Evolutionary conservation across 2,797 vertebrate species (phyloP).

Genomic region (Mareca penelope): DNA sequence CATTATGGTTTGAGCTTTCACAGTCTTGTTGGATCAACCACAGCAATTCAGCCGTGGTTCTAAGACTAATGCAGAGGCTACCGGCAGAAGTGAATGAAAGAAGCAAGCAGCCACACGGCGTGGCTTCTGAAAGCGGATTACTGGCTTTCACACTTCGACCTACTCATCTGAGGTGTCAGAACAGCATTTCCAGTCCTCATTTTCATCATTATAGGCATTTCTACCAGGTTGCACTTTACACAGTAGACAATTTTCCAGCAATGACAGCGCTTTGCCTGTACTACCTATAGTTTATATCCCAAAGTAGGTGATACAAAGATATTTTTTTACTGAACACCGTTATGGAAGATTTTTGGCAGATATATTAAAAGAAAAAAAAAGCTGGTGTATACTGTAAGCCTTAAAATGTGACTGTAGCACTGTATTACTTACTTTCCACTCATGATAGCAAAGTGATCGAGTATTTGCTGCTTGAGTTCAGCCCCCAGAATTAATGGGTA

Average conservation of each 20-base stretch:
- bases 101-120: background rate
- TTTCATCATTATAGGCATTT: background rate
- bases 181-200: background rate
- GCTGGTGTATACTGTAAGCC: background rate
- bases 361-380: background rate
- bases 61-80: background rate
- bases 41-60: background rate
- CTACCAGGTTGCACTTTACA: background rate
- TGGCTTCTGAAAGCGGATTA: background rate
- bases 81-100: background rate
- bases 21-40: background rate
- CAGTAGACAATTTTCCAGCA: background rate
- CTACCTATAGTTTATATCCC: background rate
- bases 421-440: too few species aligned
- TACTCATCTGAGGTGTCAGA: background rate
- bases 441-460: background rate
- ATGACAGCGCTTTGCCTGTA: background rate
- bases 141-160: background rate
- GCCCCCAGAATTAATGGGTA: background rate
- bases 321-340: background rate
- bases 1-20: background rate
- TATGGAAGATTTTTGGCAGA: background rate
- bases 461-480: background rate
- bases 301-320: background rate
- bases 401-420: constrained; percentile 39